Conservation (phyloP, 2,888 invertebrate genomes). For the Perdita meconis region DNA sequence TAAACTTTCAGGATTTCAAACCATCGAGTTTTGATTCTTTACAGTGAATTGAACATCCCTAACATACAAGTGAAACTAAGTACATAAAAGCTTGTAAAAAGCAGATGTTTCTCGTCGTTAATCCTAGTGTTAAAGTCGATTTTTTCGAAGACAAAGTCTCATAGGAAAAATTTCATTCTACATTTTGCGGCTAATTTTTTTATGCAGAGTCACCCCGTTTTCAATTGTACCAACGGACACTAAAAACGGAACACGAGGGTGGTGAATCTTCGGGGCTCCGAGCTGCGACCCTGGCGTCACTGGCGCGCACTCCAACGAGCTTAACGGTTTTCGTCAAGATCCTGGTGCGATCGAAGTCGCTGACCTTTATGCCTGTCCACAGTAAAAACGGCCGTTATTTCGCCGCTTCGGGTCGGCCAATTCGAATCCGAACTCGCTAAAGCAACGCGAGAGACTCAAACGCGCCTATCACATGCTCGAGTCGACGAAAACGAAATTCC, state of each 20-base stretch:
- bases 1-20: no score
- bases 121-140: no score
- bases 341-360: conserved; percentile 41
- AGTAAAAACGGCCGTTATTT: conserved; percentile 40
- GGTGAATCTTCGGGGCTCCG: conserved; percentile 16
- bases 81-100: no score
- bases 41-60: no score
- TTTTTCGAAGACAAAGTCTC: no score
- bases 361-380: conserved; percentile 44
- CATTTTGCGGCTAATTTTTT: no score
- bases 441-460: no score
- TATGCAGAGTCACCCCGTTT: no score
- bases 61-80: no score
- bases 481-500: conserved; percentile 6
- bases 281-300: conserved; percentile 8
- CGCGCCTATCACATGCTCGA: conserved; percentile 17
- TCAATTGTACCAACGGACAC: conserved; percentile 33
- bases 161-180: no score
- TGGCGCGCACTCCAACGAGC: conserved; percentile 12
- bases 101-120: no score
- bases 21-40: no score
- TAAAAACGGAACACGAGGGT: conserved; percentile 48
- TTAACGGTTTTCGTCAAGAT: conserved; percentile 58
- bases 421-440: background rate
- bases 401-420: background rate